A percentile compares a stretch with the other conserved stretches of the same genome.
Conservation (phyloP, 2,888 invertebrate genomes). For the Caenorhabditis sulstoni region DNA sequence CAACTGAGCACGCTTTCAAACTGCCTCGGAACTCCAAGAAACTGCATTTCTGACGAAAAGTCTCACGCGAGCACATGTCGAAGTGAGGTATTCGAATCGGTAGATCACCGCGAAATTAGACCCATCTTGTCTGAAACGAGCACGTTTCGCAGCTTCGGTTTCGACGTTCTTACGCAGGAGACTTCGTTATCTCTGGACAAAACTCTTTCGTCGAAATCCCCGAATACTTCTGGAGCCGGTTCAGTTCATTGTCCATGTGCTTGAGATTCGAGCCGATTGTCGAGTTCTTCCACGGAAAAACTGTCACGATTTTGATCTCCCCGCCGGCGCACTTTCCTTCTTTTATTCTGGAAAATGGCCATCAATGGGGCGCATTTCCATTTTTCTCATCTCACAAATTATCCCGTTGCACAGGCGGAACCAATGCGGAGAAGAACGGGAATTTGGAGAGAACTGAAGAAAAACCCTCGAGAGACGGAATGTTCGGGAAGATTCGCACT, state of each 20-base stretch:
- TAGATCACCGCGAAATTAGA: slow-evolving; percentile 35
- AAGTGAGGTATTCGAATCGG: slow-evolving; percentile 38
- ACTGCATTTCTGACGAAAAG: slow-evolving; percentile 51
- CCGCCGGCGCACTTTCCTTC: slow-evolving; percentile 50
- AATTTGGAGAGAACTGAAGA: slow-evolving; percentile 27
- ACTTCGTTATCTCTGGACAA: slow-evolving; percentile 28
- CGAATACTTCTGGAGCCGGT: slow-evolving; percentile 52
- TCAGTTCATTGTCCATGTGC: slow-evolving; percentile 45
- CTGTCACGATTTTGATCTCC: slow-evolving; percentile 41
- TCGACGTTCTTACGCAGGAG: slow-evolving; percentile 16
- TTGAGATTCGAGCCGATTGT: slow-evolving; percentile 23
- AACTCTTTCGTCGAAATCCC: slow-evolving; percentile 44
- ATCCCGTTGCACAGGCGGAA: slow-evolving; percentile 36
- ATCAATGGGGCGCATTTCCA: too few relatives aligned
- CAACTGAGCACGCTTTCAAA: not conserved
- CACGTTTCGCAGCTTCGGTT: too few relatives aligned
- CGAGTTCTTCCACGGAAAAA: slow-evolving; percentile 24
- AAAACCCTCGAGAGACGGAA: slow-evolving; percentile 26
- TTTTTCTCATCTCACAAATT: slow-evolving; percentile 5
- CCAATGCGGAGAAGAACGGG: slow-evolving; percentile 19
- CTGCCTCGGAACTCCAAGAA: slow-evolving; percentile 54
- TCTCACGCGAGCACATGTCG: slow-evolving; percentile 45
- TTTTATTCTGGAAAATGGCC: slow-evolving; percentile 25
- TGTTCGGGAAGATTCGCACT: slow-evolving; percentile 32
- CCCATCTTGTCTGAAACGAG: slow-evolving; percentile 19